Evolutionary conservation across 2,888 invertebrate species (phyloP).

Genomic region (Candidula unifasciata): DNA sequence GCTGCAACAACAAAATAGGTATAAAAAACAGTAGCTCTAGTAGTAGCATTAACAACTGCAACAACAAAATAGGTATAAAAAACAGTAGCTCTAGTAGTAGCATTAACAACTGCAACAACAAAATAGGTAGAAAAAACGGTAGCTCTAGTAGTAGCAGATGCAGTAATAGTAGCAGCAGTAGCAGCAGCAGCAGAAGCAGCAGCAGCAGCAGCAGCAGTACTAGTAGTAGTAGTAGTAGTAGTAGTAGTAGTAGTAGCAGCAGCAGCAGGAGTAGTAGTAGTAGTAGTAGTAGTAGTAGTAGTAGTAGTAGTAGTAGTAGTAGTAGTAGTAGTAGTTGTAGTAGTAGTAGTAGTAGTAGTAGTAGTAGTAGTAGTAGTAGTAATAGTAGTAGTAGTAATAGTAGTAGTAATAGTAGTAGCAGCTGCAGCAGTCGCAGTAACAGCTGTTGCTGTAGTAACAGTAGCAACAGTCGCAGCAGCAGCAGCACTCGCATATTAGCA

Average conservation of each 20-base stretch:
- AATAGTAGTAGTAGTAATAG: constrained; percentile 30
- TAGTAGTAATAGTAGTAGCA: constrained; percentile 32
- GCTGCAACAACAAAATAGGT: no score
- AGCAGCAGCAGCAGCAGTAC: neutral
- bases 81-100: neutral
- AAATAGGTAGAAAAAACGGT: neutral
- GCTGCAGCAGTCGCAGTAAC: constrained; percentile 5
- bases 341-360: constrained; percentile 22
- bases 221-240: neutral
- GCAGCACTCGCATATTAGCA: no score
- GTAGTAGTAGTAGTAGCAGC: neutral
- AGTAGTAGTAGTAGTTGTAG: constrained; percentile 33
- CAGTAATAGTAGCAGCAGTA: neutral
- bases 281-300: constrained; percentile 43
- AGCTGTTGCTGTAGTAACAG: no score
- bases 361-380: constrained; percentile 36
- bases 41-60: no score
- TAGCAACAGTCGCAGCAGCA: no score
- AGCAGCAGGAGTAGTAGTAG: constrained; percentile 34
- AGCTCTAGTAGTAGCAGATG: neutral
- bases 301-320: constrained; percentile 42
- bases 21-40: no score
- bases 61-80: neutral
- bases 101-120: neutral
- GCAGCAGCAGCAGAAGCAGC: neutral